phyloP scores from a whole-genome alignment of 2,888 invertebrate genomes.

The Cephus pulcher region DNA sequence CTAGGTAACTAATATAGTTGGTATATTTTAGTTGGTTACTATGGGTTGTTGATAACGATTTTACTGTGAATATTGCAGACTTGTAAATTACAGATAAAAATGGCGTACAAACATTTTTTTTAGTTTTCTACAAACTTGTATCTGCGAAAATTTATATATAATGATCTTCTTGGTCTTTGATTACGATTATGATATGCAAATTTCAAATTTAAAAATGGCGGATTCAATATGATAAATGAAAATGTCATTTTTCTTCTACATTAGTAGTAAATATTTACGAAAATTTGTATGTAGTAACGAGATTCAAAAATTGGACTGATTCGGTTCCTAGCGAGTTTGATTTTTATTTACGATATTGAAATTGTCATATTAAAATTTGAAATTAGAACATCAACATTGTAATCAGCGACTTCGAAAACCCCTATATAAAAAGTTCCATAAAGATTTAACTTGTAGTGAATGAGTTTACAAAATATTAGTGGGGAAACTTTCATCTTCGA shows the following conservation, averaged over 20 bases:
- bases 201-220: too few relatives aligned
- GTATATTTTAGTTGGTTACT: too few relatives aligned
- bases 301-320: too few relatives aligned
- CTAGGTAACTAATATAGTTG: too few relatives aligned
- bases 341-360: too few relatives aligned
- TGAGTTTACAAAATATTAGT: not conserved
- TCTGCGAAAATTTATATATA: not conserved
- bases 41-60: not conserved
- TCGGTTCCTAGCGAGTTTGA: too few relatives aligned
- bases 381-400: not conserved
- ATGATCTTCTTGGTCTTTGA: too few relatives aligned
- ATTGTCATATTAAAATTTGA: not conserved
- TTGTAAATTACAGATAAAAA: not conserved
- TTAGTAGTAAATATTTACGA: too few relatives aligned
- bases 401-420: not conserved
- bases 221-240: too few relatives aligned
- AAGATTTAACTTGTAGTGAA: not conserved
- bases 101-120: not conserved
- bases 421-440: not conserved
- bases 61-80: not conserved
- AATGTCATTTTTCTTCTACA: too few relatives aligned
- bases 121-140: not conserved
- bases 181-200: too few relatives aligned
- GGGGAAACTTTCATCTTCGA: not conserved
- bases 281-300: too few relatives aligned